Percentiles rank a stretch among this genome's conserved stretches.
Conservation (phyloP, 2,797 vertebrate genomes). For the Notolabrus celidotus region DNA sequence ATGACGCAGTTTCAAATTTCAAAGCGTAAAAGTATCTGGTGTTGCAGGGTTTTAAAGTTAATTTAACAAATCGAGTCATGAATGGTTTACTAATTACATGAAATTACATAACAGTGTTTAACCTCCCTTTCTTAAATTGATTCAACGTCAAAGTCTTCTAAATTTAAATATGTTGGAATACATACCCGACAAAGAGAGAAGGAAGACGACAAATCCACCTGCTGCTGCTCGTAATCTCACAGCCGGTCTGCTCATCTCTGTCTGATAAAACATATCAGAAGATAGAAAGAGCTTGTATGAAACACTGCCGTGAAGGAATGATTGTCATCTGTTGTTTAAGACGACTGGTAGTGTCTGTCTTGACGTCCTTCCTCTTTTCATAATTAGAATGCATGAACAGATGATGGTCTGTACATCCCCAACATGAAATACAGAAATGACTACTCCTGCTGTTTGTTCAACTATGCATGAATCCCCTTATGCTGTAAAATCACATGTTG, state of each 20-base stretch:
- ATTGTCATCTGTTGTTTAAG: background rate
- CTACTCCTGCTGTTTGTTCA: background rate
- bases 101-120: no score
- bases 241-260: background rate
- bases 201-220: constrained; percentile 8
- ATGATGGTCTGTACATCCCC: background rate
- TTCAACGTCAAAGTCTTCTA: no score
- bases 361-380: constrained; percentile 20
- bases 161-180: background rate
- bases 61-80: background rate
- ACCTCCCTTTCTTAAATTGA: no score
- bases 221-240: constrained; percentile 7
- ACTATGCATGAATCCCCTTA: background rate
- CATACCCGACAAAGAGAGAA: constrained; percentile 23
- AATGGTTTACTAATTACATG: background rate
- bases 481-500: no score
- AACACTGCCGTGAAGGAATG: background rate
- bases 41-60: background rate
- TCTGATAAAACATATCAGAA: background rate
- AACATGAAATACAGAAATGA: background rate
- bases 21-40: background rate
- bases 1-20: no score
- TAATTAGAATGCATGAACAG: background rate
- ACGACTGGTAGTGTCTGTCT: fast-evolving
- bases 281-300: background rate